Evolutionary conservation across 2,888 invertebrate species (phyloP), one percentile per base, ranked within the genome.

Genomic region (Dicyrtomina minuta): DNA sequence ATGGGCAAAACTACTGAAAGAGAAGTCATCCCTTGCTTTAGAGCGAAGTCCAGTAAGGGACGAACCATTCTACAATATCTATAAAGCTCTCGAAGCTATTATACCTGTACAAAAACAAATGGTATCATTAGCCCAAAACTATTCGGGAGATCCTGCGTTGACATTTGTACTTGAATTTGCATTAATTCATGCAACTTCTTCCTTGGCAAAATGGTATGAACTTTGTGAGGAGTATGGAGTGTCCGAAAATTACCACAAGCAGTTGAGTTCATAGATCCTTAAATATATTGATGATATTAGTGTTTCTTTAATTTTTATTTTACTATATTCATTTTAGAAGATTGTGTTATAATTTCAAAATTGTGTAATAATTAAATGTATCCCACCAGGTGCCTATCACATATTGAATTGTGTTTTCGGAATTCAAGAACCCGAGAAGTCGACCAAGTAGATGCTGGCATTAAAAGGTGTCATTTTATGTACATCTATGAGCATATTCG

Each of bases 131-230:
- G 26, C 73, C 3, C 46, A 68, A 15, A 58, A 62, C 8, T 71
- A 68, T 68, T 72, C 71, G 15, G 43, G 62, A 15, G 27, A 60
- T 24, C 13, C 66, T 43, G 44, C 60, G 5, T 17, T 68, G 12
- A 67, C 58, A 46, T 74, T 74, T 58, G 68, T 73, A 61, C 55
- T 75, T 2, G 69, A 72, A 55, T 76, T 77, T 59, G 66, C 74
- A 8, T 26, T 70, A 20, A 73, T 77, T 22, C 77, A 77, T 60
- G 70, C 74, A 26, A 64, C 69, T n/a, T 77, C 77, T 13, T 70
- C 74, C 0, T 27, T 77, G 26, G 77, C 77, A 4, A 77, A 77
- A 56, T 77, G 76, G 76, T 65, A 72, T 55, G 77, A 77, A 56
- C 62, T 69, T 4, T 75, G 72, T 43, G 77, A 77, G 24, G 75